Base-by-base conservation (phyloP, 2,888 invertebrate species). In the Saturnia pavonia region DNA sequence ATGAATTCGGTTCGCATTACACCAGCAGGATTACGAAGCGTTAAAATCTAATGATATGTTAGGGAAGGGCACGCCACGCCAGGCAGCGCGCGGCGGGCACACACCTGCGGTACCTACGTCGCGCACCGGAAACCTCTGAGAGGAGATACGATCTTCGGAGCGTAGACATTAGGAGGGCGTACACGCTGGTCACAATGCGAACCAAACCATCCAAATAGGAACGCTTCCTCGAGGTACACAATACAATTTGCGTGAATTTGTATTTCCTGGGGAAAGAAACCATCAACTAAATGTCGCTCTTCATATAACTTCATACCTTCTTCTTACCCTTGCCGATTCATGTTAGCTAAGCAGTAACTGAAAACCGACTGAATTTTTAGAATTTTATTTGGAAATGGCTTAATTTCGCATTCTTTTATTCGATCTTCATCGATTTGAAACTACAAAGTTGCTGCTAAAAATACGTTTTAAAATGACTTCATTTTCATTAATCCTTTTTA, bases 161-260 rank as follows among this genome's bases (percentile, higher is more conserved):
- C 74, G 85, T 84, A 70, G 84, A 76, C 74, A 80, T 74, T 78
- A 88, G 76, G 80, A 87, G 81, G 74, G 84, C 77, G 80, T 82
- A 88, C 81, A 88, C 81, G 77, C 85, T 79, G 78, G 85, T 77
- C 82, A 87, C 85, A 79, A 91, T 88, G 87, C 89, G 89, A 87
- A 90, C 86, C 88, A 91, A 88, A 88, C 88, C 87, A 81, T 85
- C 85, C 74, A 85, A 76, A 82, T 80, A 81, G 74, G 78, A 80
- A 70, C 78, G 76, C 77, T 77, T 73, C 76, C 77, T 74, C 72
- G 81, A 66, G 70, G 78, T 74, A 74, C 82, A 85, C 77, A 91
- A 86, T 82, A 89, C 84, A 77, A 91, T 82, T 83, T 92, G 92
- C 70, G 84, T 78, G 85, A 90, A 91, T 88, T 90, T 90, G 91